Percentiles rank a stretch among this genome's conserved stretches.
phyloP scores from a whole-genome alignment of 2,888 invertebrate genomes.

The Lasioglossum villosulum region DNA sequence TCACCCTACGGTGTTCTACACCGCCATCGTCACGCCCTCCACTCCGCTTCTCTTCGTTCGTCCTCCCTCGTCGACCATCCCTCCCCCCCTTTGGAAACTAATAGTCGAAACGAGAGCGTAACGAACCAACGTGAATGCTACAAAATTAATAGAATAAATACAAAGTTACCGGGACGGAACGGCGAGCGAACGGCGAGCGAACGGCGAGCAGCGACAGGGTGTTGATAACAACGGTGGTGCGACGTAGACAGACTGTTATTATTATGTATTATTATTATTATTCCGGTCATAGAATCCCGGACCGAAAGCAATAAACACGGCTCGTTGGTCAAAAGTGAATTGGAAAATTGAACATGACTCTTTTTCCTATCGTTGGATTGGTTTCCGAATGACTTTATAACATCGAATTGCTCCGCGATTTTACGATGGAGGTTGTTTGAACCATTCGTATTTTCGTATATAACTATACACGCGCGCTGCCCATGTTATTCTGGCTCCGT shows the following conservation, averaged over 20 bases:
- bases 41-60: background rate
- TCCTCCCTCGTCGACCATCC: background rate
- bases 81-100: background rate
- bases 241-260: background rate
- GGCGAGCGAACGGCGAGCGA: too few species aligned
- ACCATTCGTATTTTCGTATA: background rate
- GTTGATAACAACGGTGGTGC: background rate
- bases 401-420: background rate
- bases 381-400: background rate
- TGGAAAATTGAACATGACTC: background rate
- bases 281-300: background rate
- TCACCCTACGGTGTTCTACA: background rate
- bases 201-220: background rate
- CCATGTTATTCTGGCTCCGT: background rate
- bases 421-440: background rate
- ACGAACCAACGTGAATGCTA: too few species aligned
- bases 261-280: background rate
- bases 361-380: background rate
- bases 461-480: background rate
- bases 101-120: too few species aligned
- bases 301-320: slow-evolving; percentile 1
- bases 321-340: slow-evolving; percentile 7
- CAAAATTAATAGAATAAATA: background rate
- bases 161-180: background rate
- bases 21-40: background rate